Evolutionary conservation across 2,888 invertebrate species (phyloP).

Genomic region (Dromius quadrimaculatus): DNA sequence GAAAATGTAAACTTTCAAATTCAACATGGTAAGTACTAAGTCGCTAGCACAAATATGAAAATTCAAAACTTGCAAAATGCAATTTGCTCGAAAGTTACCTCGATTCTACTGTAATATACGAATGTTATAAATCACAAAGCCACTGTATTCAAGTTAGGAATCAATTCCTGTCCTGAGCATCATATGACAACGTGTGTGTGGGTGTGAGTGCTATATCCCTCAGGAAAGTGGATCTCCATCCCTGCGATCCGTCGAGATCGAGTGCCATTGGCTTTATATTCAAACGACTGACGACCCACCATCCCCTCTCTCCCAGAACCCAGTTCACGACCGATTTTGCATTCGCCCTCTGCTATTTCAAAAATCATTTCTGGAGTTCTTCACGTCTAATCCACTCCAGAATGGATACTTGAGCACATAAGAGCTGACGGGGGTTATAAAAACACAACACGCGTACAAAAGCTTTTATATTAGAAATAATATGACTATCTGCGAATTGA

Average conservation of each 20-base stretch:
- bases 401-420: slow-evolving; percentile 10
- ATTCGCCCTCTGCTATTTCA: slow-evolving; percentile 33
- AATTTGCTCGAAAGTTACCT: not conserved
- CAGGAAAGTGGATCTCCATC: slow-evolving; percentile 10
- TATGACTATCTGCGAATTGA: too few species aligned
- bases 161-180: not conserved
- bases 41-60: too few species aligned
- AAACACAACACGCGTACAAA: not conserved
- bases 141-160: not conserved
- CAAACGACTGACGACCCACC: slow-evolving; percentile 6
- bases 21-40: too few species aligned
- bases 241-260: too few species aligned
- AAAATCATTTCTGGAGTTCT: slow-evolving; percentile 35
- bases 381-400: slow-evolving; percentile 20
- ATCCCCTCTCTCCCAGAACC: not conserved
- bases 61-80: too few species aligned
- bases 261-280: slow-evolving; percentile 35
- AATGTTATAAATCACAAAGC: not conserved
- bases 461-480: not conserved
- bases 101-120: not conserved
- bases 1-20: too few species aligned
- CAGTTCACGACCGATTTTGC: slow-evolving; percentile 18
- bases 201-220: not conserved
- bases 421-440: not conserved
- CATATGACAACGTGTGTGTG: not conserved